Percentiles rank a stretch among this genome's conserved stretches.
These are phyloP conservation scores for Mythimna lalbum DNA, from an alignment of 2,888 invertebrate species.

Conservation along the genomic window DNA sequence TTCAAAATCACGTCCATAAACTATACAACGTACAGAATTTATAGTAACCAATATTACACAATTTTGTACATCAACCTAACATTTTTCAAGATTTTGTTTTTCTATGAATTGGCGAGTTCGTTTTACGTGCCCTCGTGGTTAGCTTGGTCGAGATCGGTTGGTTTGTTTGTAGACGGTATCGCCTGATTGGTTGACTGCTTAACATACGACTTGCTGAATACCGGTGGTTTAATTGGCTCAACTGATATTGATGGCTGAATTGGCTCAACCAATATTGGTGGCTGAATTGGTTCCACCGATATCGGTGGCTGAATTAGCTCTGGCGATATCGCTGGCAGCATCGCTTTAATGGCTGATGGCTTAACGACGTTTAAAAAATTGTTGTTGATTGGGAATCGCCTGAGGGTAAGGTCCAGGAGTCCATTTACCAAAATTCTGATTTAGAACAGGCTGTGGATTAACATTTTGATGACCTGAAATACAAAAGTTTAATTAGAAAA, in stretches of 20 bases:
- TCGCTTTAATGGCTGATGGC: not conserved
- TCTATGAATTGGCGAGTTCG: not conserved
- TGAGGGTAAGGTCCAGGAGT: not conserved
- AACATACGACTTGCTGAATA: slow-evolving; percentile 9
- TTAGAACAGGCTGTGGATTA: not conserved
- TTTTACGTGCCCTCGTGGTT: not conserved
- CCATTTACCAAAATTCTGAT: not conserved
- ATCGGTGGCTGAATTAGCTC: no score
- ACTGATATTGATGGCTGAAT: no score
- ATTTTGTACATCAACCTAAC: slow-evolving; percentile 22
- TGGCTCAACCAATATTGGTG: no score
- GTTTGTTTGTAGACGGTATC: slow-evolving; percentile 9
- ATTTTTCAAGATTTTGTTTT: slow-evolving; percentile 7
- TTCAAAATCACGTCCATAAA: slow-evolving; percentile 7
- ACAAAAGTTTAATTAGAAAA: not conserved
- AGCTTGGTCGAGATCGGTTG: slow-evolving; percentile 6
- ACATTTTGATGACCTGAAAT: slow-evolving; percentile 23
- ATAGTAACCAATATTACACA: not conserved
- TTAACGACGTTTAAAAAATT: not conserved
- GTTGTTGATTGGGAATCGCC: not conserved
- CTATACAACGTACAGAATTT: slow-evolving; percentile 7
- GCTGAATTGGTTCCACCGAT: no score
- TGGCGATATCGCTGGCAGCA: not conserved
- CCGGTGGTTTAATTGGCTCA: not conserved
- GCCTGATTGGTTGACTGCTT: slow-evolving; percentile 19